These are phyloP conservation scores for Dromiciops gliroides DNA, from an alignment of 2,113 vertebrate species.

Conservation along the genomic window DNA sequence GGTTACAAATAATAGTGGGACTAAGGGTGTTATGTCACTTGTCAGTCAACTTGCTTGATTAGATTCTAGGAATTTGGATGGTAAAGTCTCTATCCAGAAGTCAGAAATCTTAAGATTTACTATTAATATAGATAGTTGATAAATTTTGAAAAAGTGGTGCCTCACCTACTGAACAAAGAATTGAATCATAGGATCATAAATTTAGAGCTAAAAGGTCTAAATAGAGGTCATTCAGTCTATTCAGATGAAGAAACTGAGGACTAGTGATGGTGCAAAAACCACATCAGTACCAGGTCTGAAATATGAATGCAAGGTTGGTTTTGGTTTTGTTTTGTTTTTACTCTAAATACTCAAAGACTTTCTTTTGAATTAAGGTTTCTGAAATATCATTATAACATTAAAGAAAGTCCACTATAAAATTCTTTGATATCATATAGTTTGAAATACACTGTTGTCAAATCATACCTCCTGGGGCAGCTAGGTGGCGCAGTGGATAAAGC, in stretches of 20 bases:
- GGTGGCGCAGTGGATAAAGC: too few species aligned
- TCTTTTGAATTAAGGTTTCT: slow-evolving; percentile 7
- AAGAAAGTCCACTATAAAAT: slow-evolving; percentile 18
- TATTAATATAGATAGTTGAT: background rate
- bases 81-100: slow-evolving; percentile 7
- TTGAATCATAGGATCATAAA: background rate
- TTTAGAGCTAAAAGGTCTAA: background rate
- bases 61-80: slow-evolving; percentile 7
- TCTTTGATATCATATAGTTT: background rate
- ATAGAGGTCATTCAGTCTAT: too few species aligned
- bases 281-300: background rate
- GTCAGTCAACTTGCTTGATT: background rate
- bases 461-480: background rate
- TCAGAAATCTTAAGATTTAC: background rate
- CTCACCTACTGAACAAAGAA: background rate
- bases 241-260: background rate
- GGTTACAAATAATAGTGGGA: background rate
- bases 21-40: background rate
- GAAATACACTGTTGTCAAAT: background rate
- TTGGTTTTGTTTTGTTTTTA: background rate
- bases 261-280: background rate
- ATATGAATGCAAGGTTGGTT: background rate
- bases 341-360: background rate
- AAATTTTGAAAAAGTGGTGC: background rate
- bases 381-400: background rate